These are phyloP conservation scores for Sminthurides bifidus DNA, from an alignment of 1,140 invertebrate genomes.

Conservation along the genomic window DNA sequence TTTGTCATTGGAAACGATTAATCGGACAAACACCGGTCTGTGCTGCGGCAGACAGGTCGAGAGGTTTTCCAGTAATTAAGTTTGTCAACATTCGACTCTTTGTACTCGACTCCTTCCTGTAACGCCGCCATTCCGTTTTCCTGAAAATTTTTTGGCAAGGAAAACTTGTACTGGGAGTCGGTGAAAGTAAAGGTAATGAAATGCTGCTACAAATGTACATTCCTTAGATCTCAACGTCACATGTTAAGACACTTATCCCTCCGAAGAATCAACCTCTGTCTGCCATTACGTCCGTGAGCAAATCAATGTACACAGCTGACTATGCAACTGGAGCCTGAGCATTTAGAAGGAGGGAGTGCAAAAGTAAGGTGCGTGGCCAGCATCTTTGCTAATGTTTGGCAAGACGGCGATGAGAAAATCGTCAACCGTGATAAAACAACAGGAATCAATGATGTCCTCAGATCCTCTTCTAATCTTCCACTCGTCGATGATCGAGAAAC, in stretches of 20 bases:
- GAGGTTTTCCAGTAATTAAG: too few relatives aligned
- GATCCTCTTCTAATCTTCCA: neutral
- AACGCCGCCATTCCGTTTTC: too few relatives aligned
- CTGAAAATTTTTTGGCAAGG: too few relatives aligned
- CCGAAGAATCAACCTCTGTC: neutral
- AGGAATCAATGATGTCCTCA: slow-evolving; percentile 4
- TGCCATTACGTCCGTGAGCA: slow-evolving; percentile 9
- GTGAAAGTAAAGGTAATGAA: too few relatives aligned
- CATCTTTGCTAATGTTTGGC: slow-evolving; percentile 24
- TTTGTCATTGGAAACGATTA: too few relatives aligned
- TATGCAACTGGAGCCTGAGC: slow-evolving; percentile 16
- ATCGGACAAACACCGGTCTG: too few relatives aligned
- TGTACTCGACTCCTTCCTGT: too few relatives aligned
- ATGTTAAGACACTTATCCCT: slow-evolving; percentile 8
- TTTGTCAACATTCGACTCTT: too few relatives aligned
- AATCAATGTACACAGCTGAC: slow-evolving; percentile 15
- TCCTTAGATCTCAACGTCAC: slow-evolving; percentile 3
- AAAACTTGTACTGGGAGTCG: too few relatives aligned
- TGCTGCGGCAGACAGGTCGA: too few relatives aligned
- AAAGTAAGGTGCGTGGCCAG: slow-evolving; percentile 27
- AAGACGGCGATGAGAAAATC: slow-evolving; percentile 26
- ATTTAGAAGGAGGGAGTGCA: slow-evolving; percentile 28
- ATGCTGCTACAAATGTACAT: too few relatives aligned
- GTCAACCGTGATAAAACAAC: slow-evolving; percentile 16
- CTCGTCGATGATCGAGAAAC: slow-evolving; percentile 5